phyloP scores from a whole-genome alignment of 2,797 vertebrate genomes.

The Kryptolebias ocellatus region DNA sequence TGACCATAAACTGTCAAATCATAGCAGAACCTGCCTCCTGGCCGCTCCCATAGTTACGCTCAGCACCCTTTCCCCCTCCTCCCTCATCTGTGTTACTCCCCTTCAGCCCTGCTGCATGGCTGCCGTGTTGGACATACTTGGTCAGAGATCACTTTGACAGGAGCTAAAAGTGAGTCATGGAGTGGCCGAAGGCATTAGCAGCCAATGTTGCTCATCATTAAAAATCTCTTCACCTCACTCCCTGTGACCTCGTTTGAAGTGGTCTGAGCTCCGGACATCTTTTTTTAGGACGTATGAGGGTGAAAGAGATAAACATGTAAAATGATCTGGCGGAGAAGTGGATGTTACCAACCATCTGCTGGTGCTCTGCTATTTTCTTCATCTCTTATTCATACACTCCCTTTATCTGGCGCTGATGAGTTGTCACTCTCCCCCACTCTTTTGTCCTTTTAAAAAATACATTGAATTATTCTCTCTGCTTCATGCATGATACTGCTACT shows the following conservation, averaged over 20 bases:
- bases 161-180: conserved; percentile 70
- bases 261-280: conserved; percentile 28
- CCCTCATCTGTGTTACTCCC: conserved; percentile 54
- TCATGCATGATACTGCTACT: conserved; percentile 70
- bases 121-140: conserved; percentile 66
- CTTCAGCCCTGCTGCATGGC: conserved; percentile 43
- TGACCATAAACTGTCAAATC: conserved; percentile 80
- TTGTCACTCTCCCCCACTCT: conserved; percentile 73
- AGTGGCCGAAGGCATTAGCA: conserved; percentile 62
- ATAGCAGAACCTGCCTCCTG: conserved; percentile 62
- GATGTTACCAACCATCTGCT: conserved; percentile 50
- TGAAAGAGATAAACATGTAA: conserved; percentile 52
- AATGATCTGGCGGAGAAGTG: conserved; percentile 28
- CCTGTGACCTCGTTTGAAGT: conserved; percentile 47
- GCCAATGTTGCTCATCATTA: conserved; percentile 71
- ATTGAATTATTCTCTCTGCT: conserved; percentile 77
- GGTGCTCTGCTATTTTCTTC: conserved; percentile 56
- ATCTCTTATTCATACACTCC: conserved; percentile 66
- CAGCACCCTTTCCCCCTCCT: conserved; percentile 51
- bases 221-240: conserved; percentile 62
- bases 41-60: conserved; percentile 64
- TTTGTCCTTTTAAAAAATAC: conserved; percentile 78
- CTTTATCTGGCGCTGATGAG: conserved; percentile 78
- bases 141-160: conserved; percentile 66
- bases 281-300: conserved; percentile 32